These are phyloP conservation scores for Tenodera sinensis DNA, from an alignment of 2,888 invertebrate species.

Conservation along the genomic window DNA sequence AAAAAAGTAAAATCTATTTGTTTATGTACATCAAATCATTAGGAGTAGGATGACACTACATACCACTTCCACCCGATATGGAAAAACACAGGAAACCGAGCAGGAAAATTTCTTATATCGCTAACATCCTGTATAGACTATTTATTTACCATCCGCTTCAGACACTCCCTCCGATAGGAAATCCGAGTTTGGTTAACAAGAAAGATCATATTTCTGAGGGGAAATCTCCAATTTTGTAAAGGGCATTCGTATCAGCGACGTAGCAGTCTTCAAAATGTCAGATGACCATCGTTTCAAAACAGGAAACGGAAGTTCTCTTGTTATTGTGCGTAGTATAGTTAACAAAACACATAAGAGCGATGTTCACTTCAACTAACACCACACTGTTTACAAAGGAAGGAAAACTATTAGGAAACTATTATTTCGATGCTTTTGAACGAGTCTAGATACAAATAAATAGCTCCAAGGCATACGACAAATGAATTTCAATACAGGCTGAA, in stretches of 20 bases:
- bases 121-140: not conserved
- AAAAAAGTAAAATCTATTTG: no score
- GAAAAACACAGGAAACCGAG: no score
- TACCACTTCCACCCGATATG: no score
- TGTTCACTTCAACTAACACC: no score
- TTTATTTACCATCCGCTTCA: not conserved
- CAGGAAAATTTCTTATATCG: not conserved
- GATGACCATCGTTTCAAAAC: not conserved
- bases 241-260: not conserved
- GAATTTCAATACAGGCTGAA: no score
- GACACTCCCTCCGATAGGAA: not conserved
- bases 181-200: not conserved
- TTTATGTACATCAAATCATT: no score
- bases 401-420: no score
- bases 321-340: not conserved
- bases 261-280: not conserved
- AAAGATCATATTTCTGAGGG: not conserved
- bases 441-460: no score
- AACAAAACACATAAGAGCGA: not conserved
- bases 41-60: no score
- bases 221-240: not conserved
- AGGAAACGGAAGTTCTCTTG: not conserved
- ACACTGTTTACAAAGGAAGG: no score
- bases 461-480: no score
- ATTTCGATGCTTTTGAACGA: no score